Evolutionary conservation across 2,113 vertebrate genomes (phyloP).

Genomic region (Perca schrenkii): DNA sequence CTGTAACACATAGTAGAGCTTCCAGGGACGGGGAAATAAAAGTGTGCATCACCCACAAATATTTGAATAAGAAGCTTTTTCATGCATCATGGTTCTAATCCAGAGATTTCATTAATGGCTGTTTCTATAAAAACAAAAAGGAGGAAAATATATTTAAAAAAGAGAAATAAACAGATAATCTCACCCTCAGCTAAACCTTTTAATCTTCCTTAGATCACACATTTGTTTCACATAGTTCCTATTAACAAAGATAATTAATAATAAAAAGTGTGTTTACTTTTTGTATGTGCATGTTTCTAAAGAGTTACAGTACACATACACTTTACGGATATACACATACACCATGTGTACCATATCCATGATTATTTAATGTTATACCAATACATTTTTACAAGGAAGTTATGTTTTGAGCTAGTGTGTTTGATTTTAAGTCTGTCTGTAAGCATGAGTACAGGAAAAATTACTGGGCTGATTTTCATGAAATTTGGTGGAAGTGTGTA

Average conservation of each 20-base stretch:
- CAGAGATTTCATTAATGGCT: slow-evolving; percentile 15
- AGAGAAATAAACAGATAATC: background rate
- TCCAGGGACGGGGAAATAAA: background rate
- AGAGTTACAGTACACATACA: background rate
- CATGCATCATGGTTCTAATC: slow-evolving; percentile 28
- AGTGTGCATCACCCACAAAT: background rate
- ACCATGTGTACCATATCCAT: background rate
- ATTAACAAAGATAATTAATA: slow-evolving; percentile 26
- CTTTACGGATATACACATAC: background rate
- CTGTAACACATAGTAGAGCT: slow-evolving; percentile 32
- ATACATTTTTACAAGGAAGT: too few relatives aligned
- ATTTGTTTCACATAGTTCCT: background rate
- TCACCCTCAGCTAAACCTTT: background rate
- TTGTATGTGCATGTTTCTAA: background rate
- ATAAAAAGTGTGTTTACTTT: background rate
- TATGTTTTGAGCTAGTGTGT: too few relatives aligned
- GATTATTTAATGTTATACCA: too few relatives aligned
- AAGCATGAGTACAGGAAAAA: too few relatives aligned
- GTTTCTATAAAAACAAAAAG: slow-evolving; percentile 30
- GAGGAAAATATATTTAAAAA: background rate
- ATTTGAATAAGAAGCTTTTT: slow-evolving; percentile 41
- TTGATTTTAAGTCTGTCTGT: too few relatives aligned
- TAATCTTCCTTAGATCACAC: background rate
- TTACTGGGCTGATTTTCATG: too few relatives aligned
- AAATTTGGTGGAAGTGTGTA: too few relatives aligned